Percentiles rank a stretch among this genome's conserved stretches.
Conservation (phyloP, 2,797 vertebrate genomes). For the Artibeus lituratus region DNA sequence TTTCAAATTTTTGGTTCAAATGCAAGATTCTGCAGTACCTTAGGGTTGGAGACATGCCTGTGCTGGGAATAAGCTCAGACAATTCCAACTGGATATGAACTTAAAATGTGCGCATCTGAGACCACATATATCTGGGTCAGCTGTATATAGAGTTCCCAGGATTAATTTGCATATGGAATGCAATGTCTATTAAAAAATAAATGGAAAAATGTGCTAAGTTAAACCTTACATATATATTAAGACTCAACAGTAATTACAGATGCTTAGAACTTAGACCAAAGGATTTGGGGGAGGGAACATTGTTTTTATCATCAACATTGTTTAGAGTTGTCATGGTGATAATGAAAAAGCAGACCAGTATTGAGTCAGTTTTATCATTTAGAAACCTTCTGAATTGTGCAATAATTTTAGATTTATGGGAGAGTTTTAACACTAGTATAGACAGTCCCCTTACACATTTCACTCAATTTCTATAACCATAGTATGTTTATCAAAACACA, state of each 20-base stretch:
- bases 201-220: background rate
- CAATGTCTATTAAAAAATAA: background rate
- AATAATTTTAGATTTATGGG: background rate
- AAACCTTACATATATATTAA: background rate
- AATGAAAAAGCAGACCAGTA: background rate
- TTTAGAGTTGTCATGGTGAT: background rate
- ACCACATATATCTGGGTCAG: background rate
- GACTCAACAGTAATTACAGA: background rate
- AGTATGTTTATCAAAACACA: background rate
- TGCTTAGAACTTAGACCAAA: conserved; percentile 8
- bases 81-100: background rate
- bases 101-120: background rate
- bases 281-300: background rate
- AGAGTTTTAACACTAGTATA: background rate
- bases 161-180: background rate
- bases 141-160: background rate
- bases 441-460: background rate
- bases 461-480: background rate
- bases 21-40: background rate
- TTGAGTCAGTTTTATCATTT: background rate
- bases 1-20: background rate
- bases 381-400: background rate
- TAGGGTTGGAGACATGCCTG: background rate
- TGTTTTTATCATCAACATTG: background rate
- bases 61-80: background rate